These are phyloP conservation scores for Dolichotis patagonum DNA, from an alignment of 2,113 vertebrate species.

Conservation along the genomic window DNA sequence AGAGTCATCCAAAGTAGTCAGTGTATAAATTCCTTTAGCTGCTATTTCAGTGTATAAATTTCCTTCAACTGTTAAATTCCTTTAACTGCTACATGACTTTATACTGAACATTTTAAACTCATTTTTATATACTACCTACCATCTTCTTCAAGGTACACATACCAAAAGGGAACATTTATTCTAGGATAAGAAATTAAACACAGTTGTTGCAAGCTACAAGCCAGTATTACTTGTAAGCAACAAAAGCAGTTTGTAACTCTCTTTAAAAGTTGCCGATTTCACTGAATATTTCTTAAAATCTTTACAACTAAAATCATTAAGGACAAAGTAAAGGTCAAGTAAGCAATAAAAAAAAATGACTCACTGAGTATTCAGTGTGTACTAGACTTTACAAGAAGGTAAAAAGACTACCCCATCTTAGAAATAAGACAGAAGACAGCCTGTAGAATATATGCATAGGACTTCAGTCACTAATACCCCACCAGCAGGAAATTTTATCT, in stretches of 20 bases:
- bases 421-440: background rate
- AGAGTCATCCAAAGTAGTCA: background rate
- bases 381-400: background rate
- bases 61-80: background rate
- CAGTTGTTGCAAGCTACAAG: background rate
- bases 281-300: background rate
- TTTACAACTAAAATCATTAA: background rate
- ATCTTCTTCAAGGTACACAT: background rate
- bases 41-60: background rate
- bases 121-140: background rate
- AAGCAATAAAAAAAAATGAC: background rate
- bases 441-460: background rate
- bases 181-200: background rate
- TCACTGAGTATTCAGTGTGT: background rate
- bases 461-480: background rate
- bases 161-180: slow-evolving; percentile 34
- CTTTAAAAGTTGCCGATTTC: background rate
- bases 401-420: background rate
- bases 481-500: background rate
- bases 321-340: background rate
- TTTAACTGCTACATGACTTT: background rate
- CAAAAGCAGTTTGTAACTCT: background rate
- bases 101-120: slow-evolving; percentile 3
- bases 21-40: background rate
- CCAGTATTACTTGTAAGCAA: background rate